Percentiles rank a stretch among this genome's conserved stretches.
phyloP scores from a whole-genome alignment of 2,888 invertebrate species.

The Oasisia sp. region DNA sequence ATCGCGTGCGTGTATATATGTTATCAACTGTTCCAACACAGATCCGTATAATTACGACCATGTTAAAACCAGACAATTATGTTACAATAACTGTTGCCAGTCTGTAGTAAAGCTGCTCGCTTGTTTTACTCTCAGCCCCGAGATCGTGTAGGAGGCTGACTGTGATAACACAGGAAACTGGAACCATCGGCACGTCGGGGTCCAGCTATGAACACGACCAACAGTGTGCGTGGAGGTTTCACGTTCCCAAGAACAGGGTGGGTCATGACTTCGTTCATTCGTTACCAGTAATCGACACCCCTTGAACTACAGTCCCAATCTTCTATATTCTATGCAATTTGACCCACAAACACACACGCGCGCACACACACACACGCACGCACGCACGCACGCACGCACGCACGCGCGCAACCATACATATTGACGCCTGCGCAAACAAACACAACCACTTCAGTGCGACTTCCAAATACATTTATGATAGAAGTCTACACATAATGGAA shows the following conservation, averaged over 20 bases:
- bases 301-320: neutral
- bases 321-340: neutral
- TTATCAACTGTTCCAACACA: neutral
- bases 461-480: no score
- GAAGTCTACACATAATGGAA: no score
- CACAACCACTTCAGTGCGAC: no score
- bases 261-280: neutral
- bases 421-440: no score
- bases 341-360: no score
- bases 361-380: no score
- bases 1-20: neutral
- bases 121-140: neutral
- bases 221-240: neutral
- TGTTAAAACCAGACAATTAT: neutral
- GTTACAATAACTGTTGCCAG: neutral
- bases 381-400: no score
- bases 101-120: neutral
- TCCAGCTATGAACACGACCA: neutral
- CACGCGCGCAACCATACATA: no score
- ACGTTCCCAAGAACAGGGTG: neutral
- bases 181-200: neutral
- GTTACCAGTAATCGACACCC: neutral
- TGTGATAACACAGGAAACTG: neutral
- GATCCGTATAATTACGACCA: neutral
- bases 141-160: neutral